Conservation (phyloP, 2,113 vertebrate species). For the Cynoglossus semilaevis region DNA sequence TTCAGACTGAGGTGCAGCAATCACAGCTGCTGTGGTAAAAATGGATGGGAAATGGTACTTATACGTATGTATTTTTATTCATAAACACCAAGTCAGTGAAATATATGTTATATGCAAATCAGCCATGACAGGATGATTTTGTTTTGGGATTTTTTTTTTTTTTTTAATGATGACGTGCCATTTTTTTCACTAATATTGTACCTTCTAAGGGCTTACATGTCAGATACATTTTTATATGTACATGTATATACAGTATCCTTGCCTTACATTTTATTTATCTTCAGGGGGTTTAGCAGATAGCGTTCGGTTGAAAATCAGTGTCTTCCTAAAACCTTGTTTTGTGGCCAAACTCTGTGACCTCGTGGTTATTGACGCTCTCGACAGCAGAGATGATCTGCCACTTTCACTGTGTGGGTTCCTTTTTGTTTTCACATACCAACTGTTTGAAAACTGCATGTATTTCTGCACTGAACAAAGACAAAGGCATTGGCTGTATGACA, state of each 20-base stretch:
- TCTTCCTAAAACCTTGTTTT: neutral
- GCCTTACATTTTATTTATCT: conserved; percentile 15
- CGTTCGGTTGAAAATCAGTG: neutral
- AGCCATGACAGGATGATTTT: conserved; percentile 1
- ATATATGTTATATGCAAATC: neutral
- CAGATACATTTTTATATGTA: neutral
- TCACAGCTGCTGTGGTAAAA: too few species aligned
- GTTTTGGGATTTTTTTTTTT: conserved; percentile 4
- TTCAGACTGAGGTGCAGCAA: too few species aligned
- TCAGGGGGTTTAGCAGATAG: conserved; percentile 1
- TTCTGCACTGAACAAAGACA: conserved; percentile 14
- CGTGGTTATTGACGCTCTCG: neutral
- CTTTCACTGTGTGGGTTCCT: neutral
- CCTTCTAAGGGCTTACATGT: conserved; percentile 25
- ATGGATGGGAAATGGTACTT: too few species aligned
- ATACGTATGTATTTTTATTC: too few species aligned
- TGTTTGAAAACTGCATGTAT: conserved; percentile 16
- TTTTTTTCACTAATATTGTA: conserved; percentile 1
- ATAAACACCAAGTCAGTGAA: too few species aligned
- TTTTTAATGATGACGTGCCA: neutral
- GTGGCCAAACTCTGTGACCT: conserved; percentile 11
- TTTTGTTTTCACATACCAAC: neutral
- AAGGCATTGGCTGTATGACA: neutral
- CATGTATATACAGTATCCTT: neutral
- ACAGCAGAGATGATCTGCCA: neutral